These are phyloP conservation scores for Coccyzus lansbergi DNA, from an alignment of 2,797 vertebrate genomes.

Conservation along the genomic window DNA sequence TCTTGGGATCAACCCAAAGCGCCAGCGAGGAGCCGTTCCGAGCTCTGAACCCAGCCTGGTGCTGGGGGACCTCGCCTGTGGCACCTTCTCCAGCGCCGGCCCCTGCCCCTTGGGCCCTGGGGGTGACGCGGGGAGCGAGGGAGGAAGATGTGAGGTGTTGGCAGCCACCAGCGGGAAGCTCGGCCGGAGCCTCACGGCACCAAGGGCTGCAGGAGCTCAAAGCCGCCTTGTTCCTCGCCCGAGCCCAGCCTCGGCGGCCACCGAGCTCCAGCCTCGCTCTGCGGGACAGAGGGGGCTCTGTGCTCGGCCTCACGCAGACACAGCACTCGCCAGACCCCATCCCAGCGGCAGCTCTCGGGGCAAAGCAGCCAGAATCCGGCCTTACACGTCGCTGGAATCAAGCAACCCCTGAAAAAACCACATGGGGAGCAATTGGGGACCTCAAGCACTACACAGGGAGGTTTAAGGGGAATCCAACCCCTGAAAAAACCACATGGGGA, in stretches of 20 bases:
- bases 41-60: not conserved
- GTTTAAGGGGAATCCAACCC: no score
- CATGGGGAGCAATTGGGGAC: no score
- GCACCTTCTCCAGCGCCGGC: fast-evolving
- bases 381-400: not conserved
- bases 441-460: no score
- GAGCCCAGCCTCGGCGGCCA: not conserved
- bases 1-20: not conserved
- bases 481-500: not conserved
- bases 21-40: fast-evolving
- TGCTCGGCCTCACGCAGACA: not conserved
- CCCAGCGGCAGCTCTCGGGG: not conserved
- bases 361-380: not conserved
- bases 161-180: not conserved
- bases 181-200: not conserved
- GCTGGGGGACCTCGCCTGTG: not conserved
- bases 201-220: not conserved
- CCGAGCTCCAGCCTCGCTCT: not conserved
- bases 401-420: not conserved
- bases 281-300: constrained; percentile 33
- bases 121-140: fast-evolving
- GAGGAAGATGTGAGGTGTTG: not conserved
- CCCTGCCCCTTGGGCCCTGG: fast-evolving
- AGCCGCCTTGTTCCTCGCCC: constrained; percentile 1
- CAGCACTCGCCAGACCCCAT: not conserved